Percentiles rank a stretch among this genome's conserved stretches.
phyloP scores from a whole-genome alignment of 2,113 vertebrate species.

The Trichechus manatus region DNA sequence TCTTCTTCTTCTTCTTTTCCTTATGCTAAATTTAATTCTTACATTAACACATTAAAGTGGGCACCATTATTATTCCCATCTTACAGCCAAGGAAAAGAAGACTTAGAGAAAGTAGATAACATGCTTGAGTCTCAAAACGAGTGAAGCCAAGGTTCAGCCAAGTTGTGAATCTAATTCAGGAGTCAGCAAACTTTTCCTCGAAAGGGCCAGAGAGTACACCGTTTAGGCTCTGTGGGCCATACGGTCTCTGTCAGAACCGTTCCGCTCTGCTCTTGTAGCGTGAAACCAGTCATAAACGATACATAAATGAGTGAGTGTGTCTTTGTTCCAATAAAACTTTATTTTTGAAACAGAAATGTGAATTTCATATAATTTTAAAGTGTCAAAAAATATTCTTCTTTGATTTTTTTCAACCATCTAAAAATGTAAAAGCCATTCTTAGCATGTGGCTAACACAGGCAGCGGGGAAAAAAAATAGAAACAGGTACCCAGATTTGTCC shows the following conservation, averaged over 20 bases:
- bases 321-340: no score
- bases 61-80: neutral
- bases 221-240: neutral
- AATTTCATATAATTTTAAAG: neutral
- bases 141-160: neutral
- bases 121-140: neutral
- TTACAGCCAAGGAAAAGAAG: neutral
- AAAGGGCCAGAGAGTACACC: neutral
- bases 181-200: neutral
- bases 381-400: neutral
- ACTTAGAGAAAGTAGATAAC: neutral
- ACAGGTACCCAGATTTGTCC: neutral
- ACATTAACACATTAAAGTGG: neutral
- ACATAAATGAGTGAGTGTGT: neutral
- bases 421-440: neutral
- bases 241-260: neutral
- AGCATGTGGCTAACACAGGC: neutral
- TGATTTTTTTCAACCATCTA: neutral
- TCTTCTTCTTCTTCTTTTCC: neutral
- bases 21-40: constrained; percentile 32
- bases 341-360: neutral
- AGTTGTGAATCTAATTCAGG: neutral
- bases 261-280: neutral
- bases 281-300: neutral
- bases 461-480: neutral